Percentiles rank a stretch among this genome's conserved stretches.
Conservation (phyloP, 2,113 vertebrate genomes). For the Mirounga angustirostris region DNA sequence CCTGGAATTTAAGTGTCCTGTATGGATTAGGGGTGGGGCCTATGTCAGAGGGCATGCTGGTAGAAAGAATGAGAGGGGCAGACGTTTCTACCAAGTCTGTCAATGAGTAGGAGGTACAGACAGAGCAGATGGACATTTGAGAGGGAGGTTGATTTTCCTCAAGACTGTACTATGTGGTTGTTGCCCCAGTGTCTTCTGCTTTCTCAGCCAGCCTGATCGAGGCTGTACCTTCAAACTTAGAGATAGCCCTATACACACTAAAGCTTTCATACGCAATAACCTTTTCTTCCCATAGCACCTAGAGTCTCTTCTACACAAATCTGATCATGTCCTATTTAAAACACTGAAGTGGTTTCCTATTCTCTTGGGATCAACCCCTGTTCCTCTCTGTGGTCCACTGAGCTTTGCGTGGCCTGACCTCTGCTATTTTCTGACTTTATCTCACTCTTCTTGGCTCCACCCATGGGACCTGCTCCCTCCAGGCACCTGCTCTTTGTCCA, state of each 20-base stretch:
- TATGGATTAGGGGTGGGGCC: not conserved
- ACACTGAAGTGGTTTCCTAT: not conserved
- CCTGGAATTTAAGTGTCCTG: not conserved
- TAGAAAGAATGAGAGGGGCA: not conserved
- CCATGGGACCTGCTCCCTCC: not conserved
- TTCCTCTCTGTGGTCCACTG: accelerated
- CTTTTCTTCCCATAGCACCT: not conserved
- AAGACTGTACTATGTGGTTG: not conserved
- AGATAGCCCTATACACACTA: not conserved
- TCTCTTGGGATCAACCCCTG: not conserved
- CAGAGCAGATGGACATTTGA: not conserved
- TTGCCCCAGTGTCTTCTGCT: not conserved
- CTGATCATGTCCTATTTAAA: not conserved
- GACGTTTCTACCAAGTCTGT: not conserved
- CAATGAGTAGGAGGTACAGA: not conserved
- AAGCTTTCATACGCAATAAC: not conserved
- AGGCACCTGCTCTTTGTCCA: not conserved
- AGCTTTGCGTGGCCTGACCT: not conserved
- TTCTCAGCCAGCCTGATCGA: not conserved
- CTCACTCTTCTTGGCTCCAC: not conserved
- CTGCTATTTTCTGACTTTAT: not conserved
- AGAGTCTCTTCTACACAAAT: not conserved
- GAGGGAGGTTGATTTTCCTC: not conserved
- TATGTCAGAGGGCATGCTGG: not conserved
- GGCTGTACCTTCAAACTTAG: not conserved